Percentiles rank a stretch among this genome's conserved stretches.
Conservation (phyloP, 2,888 invertebrate species). For the Agonopterix arenella region DNA sequence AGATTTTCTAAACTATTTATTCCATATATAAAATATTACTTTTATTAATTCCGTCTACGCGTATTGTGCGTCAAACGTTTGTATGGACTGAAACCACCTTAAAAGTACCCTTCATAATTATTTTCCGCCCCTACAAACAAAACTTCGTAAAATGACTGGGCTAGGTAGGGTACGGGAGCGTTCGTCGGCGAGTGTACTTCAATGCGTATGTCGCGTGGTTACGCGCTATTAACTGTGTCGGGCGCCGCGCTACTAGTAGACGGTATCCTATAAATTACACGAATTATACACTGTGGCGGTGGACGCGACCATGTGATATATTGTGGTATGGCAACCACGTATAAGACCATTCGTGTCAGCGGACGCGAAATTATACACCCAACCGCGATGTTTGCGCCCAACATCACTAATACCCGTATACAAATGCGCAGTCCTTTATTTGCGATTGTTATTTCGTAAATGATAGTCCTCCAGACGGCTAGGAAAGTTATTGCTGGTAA, state of each 20-base stretch:
- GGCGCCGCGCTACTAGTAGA: constrained; percentile 58
- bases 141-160: background rate
- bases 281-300: constrained; percentile 66
- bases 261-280: constrained; percentile 66
- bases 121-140: no score
- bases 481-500: constrained; percentile 53
- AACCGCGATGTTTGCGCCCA: constrained; percentile 51
- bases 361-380: constrained; percentile 66
- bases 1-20: no score
- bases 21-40: no score
- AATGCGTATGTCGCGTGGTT: constrained; percentile 69
- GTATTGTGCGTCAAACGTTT: no score
- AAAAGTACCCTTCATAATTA: no score
- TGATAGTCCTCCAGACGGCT: constrained; percentile 55
- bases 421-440: constrained; percentile 46
- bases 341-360: constrained; percentile 54
- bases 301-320: constrained; percentile 66
- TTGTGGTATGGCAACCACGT: constrained; percentile 53
- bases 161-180: constrained; percentile 3
- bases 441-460: constrained; percentile 65
- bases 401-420: constrained; percentile 49
- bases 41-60: no score
- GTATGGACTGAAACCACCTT: no score
- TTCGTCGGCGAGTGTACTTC: constrained; percentile 13
- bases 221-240: constrained; percentile 60